Conservation (phyloP, 1,140 invertebrate species). For the Eriocheir sinensis region DNA sequence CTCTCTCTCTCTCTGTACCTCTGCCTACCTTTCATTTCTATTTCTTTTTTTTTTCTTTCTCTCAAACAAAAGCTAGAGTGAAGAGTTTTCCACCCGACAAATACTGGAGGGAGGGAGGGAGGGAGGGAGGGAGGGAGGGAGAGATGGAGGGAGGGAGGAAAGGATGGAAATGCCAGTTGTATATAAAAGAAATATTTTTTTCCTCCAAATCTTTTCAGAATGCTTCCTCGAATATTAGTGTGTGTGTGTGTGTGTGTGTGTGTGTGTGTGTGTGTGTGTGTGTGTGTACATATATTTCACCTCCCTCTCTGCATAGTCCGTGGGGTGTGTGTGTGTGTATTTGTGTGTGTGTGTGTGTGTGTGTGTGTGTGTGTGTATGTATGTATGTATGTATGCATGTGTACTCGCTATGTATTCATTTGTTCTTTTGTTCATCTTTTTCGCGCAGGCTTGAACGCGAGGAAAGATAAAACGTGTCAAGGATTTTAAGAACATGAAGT, state of each 20-base stretch:
- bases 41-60: conserved; percentile 14
- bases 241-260: conserved; percentile 17
- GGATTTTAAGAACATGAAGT: no score
- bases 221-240: background rate
- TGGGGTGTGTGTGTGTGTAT: background rate
- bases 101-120: background rate
- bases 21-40: conserved; percentile 35
- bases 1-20: conserved; percentile 11
- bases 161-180: background rate
- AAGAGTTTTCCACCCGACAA: conserved; percentile 27
- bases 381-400: background rate
- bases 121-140: conserved; percentile 5
- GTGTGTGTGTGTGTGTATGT: background rate
- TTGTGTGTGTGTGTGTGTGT: no score
- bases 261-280: conserved; percentile 55
- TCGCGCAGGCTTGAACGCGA: no score
- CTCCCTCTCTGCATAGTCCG: no score
- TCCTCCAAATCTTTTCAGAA: conserved; percentile 3
- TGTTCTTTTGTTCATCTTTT: no score
- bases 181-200: conserved; percentile 8
- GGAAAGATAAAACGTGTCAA: no score
- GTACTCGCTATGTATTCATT: background rate
- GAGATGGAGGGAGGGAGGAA: background rate
- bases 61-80: conserved; percentile 8
- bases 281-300: conserved; percentile 40